Percentiles rank a stretch among this genome's conserved stretches.
These are phyloP conservation scores for Sinocyclocheilus anshuiensis DNA, from an alignment of 2,113 vertebrate species.

Conservation along the genomic window DNA sequence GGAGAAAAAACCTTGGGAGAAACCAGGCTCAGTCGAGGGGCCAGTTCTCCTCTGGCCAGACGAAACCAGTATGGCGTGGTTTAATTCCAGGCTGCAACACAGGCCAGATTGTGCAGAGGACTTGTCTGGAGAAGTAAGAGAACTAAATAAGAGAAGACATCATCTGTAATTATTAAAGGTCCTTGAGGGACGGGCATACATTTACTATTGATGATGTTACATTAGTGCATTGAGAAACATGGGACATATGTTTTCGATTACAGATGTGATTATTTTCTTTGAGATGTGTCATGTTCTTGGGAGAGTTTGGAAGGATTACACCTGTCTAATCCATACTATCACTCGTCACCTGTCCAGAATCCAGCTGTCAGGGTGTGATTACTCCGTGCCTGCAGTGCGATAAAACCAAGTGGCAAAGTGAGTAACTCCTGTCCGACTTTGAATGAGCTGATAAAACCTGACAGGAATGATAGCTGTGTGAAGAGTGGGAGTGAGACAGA, in stretches of 20 bases:
- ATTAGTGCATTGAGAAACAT: background rate
- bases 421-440: background rate
- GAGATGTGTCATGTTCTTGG: background rate
- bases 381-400: background rate
- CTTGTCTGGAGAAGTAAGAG: background rate
- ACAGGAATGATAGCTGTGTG: conserved; percentile 20
- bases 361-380: conserved; percentile 18
- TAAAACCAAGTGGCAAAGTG: background rate
- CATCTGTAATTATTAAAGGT: background rate
- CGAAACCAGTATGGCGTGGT: too few species aligned
- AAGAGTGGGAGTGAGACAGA: conserved; percentile 26
- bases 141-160: background rate
- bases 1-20: too few species aligned
- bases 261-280: background rate
- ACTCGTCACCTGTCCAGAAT: background rate
- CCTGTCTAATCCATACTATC: background rate
- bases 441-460: conserved; percentile 26
- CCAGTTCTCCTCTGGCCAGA: too few species aligned
- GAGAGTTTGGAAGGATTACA: background rate
- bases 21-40: too few species aligned
- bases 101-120: too few species aligned
- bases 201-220: background rate
- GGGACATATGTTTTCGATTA: background rate
- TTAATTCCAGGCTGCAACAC: too few species aligned
- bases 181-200: too few species aligned